These are phyloP conservation scores for Tanypteryx hageni DNA, from an alignment of 2,888 invertebrate species.

Conservation along the genomic window DNA sequence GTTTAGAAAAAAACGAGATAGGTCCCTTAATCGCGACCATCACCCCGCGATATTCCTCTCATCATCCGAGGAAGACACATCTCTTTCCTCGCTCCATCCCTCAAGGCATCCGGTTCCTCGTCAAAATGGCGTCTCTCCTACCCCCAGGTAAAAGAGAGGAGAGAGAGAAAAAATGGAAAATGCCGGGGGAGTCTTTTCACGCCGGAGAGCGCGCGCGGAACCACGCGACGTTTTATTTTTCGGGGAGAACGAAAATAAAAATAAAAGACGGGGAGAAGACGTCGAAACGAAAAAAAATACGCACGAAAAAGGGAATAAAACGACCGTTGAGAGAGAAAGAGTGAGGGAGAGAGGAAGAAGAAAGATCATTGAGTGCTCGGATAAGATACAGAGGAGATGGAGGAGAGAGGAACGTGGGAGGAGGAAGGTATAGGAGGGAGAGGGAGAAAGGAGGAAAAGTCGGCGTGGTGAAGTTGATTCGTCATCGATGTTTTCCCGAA, in stretches of 20 bases:
- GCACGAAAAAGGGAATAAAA: background rate
- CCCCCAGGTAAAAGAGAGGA: background rate
- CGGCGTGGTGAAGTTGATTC: background rate
- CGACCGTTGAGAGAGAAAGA: background rate
- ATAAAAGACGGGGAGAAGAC: background rate
- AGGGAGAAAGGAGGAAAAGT: background rate
- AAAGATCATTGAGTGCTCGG: background rate
- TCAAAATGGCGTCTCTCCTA: background rate
- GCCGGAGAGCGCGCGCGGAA: slow-evolving; percentile 25
- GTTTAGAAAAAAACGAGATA: no score
- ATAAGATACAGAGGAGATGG: background rate
- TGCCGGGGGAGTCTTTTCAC: background rate
- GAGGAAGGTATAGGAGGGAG: background rate
- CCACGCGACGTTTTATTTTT: background rate
- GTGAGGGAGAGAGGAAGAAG: background rate
- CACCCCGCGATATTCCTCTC: background rate
- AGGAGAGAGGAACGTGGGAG: background rate
- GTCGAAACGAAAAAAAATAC: background rate
- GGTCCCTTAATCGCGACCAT: background rate
- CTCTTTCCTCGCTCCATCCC: background rate
- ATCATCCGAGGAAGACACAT: background rate
- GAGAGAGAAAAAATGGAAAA: background rate
- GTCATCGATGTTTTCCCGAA: background rate
- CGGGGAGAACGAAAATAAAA: background rate
- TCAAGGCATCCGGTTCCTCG: background rate